A percentile compares a stretch with the other conserved stretches of the same genome.
Conservation (phyloP, 2,797 vertebrate genomes). For the Telmatherina bonti region DNA sequence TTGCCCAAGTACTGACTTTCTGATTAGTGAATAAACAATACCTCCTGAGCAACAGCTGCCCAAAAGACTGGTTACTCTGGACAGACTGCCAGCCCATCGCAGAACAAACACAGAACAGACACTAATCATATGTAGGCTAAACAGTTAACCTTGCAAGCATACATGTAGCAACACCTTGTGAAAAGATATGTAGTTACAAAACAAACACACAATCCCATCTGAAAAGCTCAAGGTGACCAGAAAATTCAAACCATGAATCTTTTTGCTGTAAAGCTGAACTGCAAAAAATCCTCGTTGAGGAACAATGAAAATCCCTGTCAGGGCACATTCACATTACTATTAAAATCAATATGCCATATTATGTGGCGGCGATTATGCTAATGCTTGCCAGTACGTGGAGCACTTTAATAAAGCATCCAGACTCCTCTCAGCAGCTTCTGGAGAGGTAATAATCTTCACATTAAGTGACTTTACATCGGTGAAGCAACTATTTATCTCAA, state of each 20-base stretch:
- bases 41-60: background rate
- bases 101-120: background rate
- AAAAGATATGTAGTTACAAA: background rate
- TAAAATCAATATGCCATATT: slow-evolving; percentile 14
- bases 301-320: background rate
- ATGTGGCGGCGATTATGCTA: slow-evolving; percentile 17
- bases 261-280: background rate
- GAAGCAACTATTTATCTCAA: background rate
- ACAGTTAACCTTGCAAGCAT: background rate
- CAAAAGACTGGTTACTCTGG: background rate
- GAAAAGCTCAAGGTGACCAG: background rate
- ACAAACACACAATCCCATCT: background rate
- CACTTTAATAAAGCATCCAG: slow-evolving; percentile 13
- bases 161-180: background rate
- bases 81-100: background rate
- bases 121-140: background rate
- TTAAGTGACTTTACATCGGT: background rate
- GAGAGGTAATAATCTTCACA: background rate
- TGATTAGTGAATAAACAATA: background rate
- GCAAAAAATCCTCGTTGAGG: background rate
- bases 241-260: background rate
- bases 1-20: background rate
- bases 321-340: slow-evolving; percentile 3
- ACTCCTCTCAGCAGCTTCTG: background rate
- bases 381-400: background rate